Conservation (phyloP, 2,888 invertebrate species). For the Latheticus oryzae region DNA sequence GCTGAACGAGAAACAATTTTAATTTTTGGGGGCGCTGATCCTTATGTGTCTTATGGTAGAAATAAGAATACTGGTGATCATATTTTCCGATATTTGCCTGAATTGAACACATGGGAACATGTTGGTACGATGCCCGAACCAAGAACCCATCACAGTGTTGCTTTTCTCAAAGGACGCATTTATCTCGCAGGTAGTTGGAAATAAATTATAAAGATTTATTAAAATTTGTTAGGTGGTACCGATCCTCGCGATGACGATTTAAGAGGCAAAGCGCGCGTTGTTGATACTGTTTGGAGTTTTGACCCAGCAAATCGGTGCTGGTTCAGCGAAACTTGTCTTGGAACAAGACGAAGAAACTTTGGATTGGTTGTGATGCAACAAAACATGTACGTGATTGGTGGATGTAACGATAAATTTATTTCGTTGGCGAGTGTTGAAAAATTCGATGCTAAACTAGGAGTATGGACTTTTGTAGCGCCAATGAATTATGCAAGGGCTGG, state of each 20-base stretch:
- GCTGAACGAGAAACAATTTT: conserved; percentile 73
- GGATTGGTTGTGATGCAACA: conserved; percentile 75
- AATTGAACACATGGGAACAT: conserved; percentile 74
- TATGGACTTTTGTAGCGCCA: conserved; percentile 72
- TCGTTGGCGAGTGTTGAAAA: conserved; percentile 72
- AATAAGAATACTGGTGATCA: conserved; percentile 73
- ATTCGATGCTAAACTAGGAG: conserved; percentile 70
- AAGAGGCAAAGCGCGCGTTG: conserved; percentile 70
- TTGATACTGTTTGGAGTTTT: conserved; percentile 77
- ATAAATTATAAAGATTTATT: too few relatives aligned
- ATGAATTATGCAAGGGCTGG: conserved; percentile 73
- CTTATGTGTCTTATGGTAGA: conserved; percentile 70
- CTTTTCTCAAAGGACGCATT: conserved; percentile 73
- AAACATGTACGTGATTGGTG: conserved; percentile 79
- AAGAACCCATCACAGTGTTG: conserved; percentile 76
- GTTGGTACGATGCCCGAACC: conserved; percentile 78
- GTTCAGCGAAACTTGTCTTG: conserved; percentile 73
- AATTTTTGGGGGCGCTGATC: conserved; percentile 78
- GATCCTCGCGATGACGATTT: conserved; percentile 73
- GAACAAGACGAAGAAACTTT: conserved; percentile 75
- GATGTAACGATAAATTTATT: conserved; percentile 53
- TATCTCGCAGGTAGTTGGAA: conserved; percentile 72
- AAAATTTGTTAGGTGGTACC: conserved; percentile 70
- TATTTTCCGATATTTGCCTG: conserved; percentile 71
- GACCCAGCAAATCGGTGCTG: conserved; percentile 74